Conservation (phyloP, 2,888 invertebrate species). For the Platycheirus albimanus region DNA sequence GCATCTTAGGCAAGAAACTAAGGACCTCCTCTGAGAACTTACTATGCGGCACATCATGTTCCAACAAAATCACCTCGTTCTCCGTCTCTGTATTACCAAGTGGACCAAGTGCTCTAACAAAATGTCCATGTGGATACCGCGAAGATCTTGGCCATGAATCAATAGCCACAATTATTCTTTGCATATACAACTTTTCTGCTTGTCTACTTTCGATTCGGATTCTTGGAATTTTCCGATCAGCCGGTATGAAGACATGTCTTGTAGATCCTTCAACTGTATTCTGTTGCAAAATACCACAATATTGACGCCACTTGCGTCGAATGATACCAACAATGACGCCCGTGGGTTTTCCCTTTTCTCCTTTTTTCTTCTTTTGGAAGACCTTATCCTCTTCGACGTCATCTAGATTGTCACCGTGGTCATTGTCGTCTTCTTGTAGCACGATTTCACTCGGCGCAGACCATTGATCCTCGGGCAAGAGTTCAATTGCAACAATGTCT, state of each 20-base stretch:
- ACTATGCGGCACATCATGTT: constrained; percentile 98
- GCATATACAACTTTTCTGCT: constrained; percentile 89
- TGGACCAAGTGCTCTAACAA: constrained; percentile 95
- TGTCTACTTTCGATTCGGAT: constrained; percentile 98
- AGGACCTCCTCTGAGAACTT: constrained; percentile 97
- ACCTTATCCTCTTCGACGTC: constrained; percentile 84
- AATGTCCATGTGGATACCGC: constrained; percentile 97
- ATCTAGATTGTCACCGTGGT: constrained; percentile 87
- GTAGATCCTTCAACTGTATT: constrained; percentile 88
- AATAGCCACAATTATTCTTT: constrained; percentile 96
- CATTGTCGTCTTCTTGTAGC: constrained; percentile 88
- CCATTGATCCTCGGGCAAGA: constrained; percentile 96
- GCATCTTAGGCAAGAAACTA: constrained; percentile 93
- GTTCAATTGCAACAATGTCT: constrained; percentile 94
- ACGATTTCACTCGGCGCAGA: constrained; percentile 93
- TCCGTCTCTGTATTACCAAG: constrained; percentile 97
- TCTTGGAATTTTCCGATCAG: constrained; percentile 96
- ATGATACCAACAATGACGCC: constrained; percentile 96
- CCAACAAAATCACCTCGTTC: constrained; percentile 97
- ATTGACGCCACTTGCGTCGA: constrained; percentile 97
- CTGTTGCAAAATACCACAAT: constrained; percentile 96
- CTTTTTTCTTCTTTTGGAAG: constrained; percentile 80
- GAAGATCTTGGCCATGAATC: constrained; percentile 98
- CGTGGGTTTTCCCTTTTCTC: constrained; percentile 85
- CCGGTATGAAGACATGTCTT: constrained; percentile 95